phyloP scores from a whole-genome alignment of 2,888 invertebrate genomes.

The Cataglyphis livida region DNA sequence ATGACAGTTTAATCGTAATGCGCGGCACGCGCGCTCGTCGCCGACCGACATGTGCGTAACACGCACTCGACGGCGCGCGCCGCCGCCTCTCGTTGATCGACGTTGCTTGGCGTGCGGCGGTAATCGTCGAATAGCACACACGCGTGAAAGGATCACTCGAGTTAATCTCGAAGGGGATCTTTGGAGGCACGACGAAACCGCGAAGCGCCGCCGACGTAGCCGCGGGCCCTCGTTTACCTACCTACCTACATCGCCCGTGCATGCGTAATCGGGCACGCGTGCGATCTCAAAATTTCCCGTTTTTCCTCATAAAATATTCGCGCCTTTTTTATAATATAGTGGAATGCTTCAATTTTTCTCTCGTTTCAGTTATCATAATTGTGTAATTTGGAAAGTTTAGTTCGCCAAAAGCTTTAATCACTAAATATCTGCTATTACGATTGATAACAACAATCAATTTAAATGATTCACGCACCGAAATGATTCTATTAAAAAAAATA shows the following conservation, averaged over 20 bases:
- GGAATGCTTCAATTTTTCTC: not conserved
- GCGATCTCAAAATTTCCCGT: not conserved
- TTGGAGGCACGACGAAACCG: constrained; percentile 22
- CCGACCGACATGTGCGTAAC: constrained; percentile 30
- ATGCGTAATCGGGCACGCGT: constrained; percentile 4
- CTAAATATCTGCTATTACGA: not conserved
- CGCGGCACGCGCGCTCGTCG: constrained; percentile 78
- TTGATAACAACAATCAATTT: not conserved
- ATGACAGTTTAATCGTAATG: constrained; percentile 81
- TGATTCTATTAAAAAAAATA: not conserved
- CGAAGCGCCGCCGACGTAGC: constrained; percentile 15
- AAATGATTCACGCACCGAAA: not conserved
- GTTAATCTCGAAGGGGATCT: constrained; percentile 72
- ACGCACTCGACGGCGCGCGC: constrained; percentile 69
- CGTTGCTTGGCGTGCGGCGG: constrained; percentile 61
- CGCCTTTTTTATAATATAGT: not conserved
- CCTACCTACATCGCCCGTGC: constrained; percentile 14
- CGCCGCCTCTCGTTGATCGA: constrained; percentile 78
- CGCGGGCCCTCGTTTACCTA: constrained; percentile 32
- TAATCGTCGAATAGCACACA: constrained; percentile 62
- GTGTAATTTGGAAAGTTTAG: not conserved
- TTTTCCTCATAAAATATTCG: not conserved
- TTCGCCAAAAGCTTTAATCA: not conserved
- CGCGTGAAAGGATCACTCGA: constrained; percentile 77
- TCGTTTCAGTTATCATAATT: not conserved